Base-by-base conservation (phyloP, 2,888 invertebrate genomes). In the Drosophila pseudotakahashii region DNA sequence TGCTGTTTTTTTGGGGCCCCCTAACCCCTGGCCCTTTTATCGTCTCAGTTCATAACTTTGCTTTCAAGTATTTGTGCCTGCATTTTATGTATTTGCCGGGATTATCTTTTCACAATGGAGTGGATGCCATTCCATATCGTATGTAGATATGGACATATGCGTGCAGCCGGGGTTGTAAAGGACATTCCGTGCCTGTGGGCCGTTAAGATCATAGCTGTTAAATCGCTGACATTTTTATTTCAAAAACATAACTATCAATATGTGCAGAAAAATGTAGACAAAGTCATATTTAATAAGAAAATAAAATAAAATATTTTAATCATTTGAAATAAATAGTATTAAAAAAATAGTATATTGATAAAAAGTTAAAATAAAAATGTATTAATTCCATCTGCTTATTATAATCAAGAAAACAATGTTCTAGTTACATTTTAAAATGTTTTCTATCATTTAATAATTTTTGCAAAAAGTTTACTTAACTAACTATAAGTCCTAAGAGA, bases 11-110 rank as follows among this genome's bases (percentile, higher is more conserved):
- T 53, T 53, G 45, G 36, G n/a, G 7, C 13, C 36, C 10, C 2
- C n/a, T n/a, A n/a, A n/a, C n/a, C n/a, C 44, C 36, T 48, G 32
- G n/a, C 45, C 45, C 47, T 19, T n/a, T 19, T 36, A 32, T 39
- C 61, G 66, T 39, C 63, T 64, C 51, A 64, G 84, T 70, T 84
- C 80, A 81, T 77, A 86, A 88, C 88, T 86, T 81, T 63, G 59
- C 59, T 57, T 73, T 83, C 68, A 70, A 83, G 84, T 78, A 78
- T 88, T 87, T 75, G 74, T 76, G 89, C 73, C 88, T 84, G 84
- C 88, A 77, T 87, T 84, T 84, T 84, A 84, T 89, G 82, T 76
- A 54, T 66, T 69, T 69, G 45, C 70, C 16, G 58, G 52, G 36
- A 55, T 45, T 77, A 66, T 52, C 68, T 58, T 57, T 41, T 16